A percentile compares a stretch with the other conserved stretches of the same genome.
Conservation (phyloP, 2,797 vertebrate genomes). For the Manis pentadactyla region DNA sequence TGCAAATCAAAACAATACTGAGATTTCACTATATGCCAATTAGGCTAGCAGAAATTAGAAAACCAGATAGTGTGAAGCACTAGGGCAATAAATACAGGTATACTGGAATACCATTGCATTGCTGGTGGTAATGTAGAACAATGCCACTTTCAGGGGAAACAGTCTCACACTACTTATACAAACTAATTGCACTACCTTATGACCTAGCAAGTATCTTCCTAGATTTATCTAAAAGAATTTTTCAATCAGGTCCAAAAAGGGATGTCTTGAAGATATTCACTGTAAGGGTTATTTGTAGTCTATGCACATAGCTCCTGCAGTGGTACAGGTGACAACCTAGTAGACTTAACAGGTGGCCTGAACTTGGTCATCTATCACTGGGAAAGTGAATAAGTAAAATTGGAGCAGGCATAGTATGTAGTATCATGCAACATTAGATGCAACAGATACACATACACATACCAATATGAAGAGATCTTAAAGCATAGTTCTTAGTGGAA, state of each 20-base stretch:
- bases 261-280: background rate
- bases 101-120: background rate
- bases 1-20: conserved; percentile 57
- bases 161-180: background rate
- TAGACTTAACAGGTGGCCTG: background rate
- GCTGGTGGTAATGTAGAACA: background rate
- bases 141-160: background rate
- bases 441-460: background rate
- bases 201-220: background rate
- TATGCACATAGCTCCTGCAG: background rate
- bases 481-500: background rate
- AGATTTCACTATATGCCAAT: conserved; percentile 48
- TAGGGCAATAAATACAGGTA: background rate
- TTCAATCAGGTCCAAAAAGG: background rate
- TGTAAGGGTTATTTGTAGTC: background rate
- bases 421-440: background rate
- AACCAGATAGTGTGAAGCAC: background rate
- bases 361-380: background rate
- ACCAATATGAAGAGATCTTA: background rate
- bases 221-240: background rate
- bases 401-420: background rate
- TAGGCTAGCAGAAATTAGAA: conserved; percentile 52
- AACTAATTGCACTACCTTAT: background rate
- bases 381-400: background rate
- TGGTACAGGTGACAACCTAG: background rate